Percentiles rank a stretch among this genome's conserved stretches.
Evolutionary conservation across 2,113 vertebrate genomes (phyloP).

Genomic region (Daboia siamensis): DNA sequence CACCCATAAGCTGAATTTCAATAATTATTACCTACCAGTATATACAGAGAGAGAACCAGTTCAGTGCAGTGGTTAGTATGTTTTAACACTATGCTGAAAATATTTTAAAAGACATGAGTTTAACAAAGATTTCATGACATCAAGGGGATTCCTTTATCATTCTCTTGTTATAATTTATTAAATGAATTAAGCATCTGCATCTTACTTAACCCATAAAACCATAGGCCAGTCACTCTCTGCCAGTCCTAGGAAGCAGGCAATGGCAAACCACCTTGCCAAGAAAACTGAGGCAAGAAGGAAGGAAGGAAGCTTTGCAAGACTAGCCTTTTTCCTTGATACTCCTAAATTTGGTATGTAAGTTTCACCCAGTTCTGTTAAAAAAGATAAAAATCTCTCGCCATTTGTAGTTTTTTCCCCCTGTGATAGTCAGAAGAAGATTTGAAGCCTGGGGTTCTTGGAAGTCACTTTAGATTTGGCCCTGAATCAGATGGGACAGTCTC

Average conservation of each 20-base stretch:
- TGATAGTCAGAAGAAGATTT: not conserved
- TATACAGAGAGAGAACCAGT: not conserved
- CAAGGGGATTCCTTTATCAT: constrained; percentile 1
- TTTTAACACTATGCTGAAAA: constrained; percentile 4
- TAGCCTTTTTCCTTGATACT: not conserved
- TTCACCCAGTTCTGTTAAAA: not conserved
- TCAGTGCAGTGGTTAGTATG: not conserved
- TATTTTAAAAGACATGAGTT: not conserved
- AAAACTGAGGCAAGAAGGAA: not conserved
- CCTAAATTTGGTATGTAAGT: not conserved
- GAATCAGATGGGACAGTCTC: not conserved
- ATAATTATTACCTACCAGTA: not conserved
- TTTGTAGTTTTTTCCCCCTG: not conserved
- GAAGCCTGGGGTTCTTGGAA: not conserved
- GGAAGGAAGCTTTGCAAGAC: not conserved
- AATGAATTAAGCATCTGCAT: constrained; percentile 9
- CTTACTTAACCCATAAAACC: no score
- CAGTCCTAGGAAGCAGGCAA: not conserved
- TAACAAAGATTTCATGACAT: constrained; percentile 38
- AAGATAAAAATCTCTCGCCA: not conserved
- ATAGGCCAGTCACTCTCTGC: not conserved
- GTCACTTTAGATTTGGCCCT: not conserved
- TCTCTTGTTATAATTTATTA: not conserved
- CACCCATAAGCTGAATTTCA: not conserved
- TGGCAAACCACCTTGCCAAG: not conserved